These are phyloP conservation scores for Rugalucina vietnamica DNA, from an alignment of 2,888 invertebrate genomes.

Conservation along the genomic window DNA sequence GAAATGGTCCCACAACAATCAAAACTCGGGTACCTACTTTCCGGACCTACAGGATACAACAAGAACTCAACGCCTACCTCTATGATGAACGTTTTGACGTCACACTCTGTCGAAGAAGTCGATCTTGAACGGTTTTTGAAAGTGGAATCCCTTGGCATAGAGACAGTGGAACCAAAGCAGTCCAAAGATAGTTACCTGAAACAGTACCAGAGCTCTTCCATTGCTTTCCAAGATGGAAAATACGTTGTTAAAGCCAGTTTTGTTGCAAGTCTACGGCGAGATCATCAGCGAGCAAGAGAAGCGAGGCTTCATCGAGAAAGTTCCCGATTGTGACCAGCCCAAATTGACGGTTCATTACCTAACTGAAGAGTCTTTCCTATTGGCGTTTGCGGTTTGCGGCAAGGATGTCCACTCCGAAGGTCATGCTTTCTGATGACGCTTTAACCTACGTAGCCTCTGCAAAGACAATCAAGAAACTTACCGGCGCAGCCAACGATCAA, in stretches of 20 bases:
- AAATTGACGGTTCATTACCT: background rate
- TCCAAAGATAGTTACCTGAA: background rate
- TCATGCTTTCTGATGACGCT: too few relatives aligned
- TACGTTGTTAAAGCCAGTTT: background rate
- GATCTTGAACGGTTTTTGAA: background rate
- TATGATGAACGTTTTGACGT: conserved; percentile 29
- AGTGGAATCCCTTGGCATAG: background rate
- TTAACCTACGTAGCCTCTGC: too few relatives aligned
- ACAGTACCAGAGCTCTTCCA: background rate
- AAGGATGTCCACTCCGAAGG: too few relatives aligned
- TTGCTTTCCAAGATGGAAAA: background rate
- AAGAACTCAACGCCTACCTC: background rate
- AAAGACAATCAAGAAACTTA: too few relatives aligned
- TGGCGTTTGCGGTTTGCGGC: background rate
- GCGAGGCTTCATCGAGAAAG: background rate
- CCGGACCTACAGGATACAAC: background rate
- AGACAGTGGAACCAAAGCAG: background rate
- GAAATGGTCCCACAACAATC: conserved; percentile 11
- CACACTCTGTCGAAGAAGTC: conserved; percentile 1
- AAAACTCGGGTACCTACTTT: background rate
- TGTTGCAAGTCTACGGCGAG: background rate
- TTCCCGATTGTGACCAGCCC: background rate
- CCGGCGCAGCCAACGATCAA: too few relatives aligned
- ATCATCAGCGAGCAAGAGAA: background rate
- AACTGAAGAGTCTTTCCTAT: background rate